Conservation (phyloP, 2,888 invertebrate species). For the Tetragonula carbonaria region DNA sequence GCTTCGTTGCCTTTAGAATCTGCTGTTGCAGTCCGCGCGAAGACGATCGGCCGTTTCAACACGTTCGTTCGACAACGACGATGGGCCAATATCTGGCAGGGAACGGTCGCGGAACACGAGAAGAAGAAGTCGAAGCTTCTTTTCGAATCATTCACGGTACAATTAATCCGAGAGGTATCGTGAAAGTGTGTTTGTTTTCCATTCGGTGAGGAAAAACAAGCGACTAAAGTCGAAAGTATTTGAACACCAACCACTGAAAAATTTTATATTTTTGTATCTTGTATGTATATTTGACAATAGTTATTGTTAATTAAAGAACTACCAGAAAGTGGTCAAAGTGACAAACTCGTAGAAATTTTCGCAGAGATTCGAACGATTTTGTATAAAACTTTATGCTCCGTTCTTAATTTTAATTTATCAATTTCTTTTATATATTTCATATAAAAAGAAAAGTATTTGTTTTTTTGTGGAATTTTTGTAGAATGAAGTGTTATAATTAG, state of each 20-base stretch:
- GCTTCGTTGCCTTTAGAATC: conserved; percentile 37
- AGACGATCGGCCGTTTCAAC: conserved; percentile 28
- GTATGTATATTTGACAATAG: too few relatives aligned
- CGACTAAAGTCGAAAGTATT: background rate
- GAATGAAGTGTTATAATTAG: too few relatives aligned
- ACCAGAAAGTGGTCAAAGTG: too few relatives aligned
- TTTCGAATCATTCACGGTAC: conserved; percentile 41
- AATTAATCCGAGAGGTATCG: conserved; percentile 28
- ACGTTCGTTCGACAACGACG: background rate
- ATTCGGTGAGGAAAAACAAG: background rate
- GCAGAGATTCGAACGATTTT: too few relatives aligned
- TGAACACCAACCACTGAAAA: background rate
- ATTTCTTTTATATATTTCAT: too few relatives aligned
- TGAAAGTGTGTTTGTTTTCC: conserved; percentile 33
- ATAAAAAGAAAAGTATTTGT: too few relatives aligned
- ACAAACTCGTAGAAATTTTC: too few relatives aligned
- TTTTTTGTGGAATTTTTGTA: too few relatives aligned
- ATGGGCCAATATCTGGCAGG: conserved; percentile 2
- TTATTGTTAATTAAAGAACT: too few relatives aligned
- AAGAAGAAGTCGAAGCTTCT: conserved; percentile 5
- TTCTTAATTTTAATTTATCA: too few relatives aligned
- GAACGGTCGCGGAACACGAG: background rate
- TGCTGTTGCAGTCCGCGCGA: background rate
- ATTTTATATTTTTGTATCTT: background rate
- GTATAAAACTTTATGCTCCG: too few relatives aligned